Percentiles rank a stretch among this genome's conserved stretches.
Evolutionary conservation across 2,888 invertebrate species (phyloP).

Genomic region (Bellardia bayeri): DNA sequence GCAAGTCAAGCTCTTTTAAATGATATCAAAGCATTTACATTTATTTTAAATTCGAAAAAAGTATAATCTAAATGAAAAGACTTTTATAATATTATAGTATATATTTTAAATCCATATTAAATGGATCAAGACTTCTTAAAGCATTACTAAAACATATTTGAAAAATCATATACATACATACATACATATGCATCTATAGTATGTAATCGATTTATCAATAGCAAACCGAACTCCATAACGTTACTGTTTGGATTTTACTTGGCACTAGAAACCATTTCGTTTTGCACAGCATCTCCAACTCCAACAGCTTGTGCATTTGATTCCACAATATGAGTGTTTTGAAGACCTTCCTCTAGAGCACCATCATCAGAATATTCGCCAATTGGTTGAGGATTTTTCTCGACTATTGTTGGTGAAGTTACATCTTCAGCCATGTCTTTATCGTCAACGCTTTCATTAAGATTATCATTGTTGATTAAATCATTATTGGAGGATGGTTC

Average conservation of each 20-base stretch:
- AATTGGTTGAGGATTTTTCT: constrained; percentile 21
- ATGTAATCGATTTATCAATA: constrained; percentile 5
- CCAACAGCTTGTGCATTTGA: constrained; percentile 15
- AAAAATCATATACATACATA: not conserved
- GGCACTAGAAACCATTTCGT: not conserved
- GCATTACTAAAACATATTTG: not conserved
- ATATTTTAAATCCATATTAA: constrained; percentile 23
- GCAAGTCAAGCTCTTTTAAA: too few relatives aligned
- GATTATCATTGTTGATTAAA: constrained; percentile 22
- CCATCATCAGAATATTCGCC: constrained; percentile 19
- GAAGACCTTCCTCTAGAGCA: constrained; percentile 31
- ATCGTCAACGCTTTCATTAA: constrained; percentile 17
- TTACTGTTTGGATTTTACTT: constrained; percentile 29
- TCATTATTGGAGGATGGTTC: constrained; percentile 47
- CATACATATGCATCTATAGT: not conserved
- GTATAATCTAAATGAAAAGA: too few relatives aligned
- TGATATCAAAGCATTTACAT: too few relatives aligned
- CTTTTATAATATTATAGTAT: not conserved
- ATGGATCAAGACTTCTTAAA: constrained; percentile 1
- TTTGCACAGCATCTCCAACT: constrained; percentile 12
- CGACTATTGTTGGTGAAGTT: not conserved
- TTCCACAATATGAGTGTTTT: constrained; percentile 43
- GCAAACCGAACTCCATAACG: too few relatives aligned
- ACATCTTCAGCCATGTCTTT: not conserved
- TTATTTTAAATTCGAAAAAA: too few relatives aligned